A percentile compares a stretch with the other conserved stretches of the same genome.
Conservation (phyloP, 2,797 vertebrate species). For the Eleutherodactylus coqui region DNA sequence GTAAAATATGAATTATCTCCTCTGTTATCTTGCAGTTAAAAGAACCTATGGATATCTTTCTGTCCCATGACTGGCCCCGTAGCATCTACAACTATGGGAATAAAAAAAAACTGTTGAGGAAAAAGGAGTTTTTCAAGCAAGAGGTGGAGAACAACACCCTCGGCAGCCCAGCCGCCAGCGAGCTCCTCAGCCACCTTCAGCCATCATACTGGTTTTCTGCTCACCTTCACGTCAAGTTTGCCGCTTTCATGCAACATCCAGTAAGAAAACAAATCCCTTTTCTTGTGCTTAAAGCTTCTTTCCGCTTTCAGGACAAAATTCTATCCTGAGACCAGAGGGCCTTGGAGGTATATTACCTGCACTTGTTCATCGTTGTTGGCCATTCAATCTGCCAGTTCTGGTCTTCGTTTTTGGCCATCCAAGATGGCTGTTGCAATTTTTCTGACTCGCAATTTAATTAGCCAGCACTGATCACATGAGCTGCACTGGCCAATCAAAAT, state of each 20-base stretch:
- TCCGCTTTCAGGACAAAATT: too few species aligned
- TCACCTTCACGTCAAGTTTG: constrained; percentile 97
- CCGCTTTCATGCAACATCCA: constrained; percentile 91
- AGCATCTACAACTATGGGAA: constrained; percentile 93
- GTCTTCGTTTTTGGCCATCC: too few species aligned
- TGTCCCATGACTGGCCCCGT: constrained; percentile 97
- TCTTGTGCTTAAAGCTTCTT: neutral
- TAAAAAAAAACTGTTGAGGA: constrained; percentile 86
- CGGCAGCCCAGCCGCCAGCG: constrained; percentile 91
- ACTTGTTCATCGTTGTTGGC: too few species aligned
- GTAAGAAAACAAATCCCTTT: constrained; percentile 71
- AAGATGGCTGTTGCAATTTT: too few species aligned
- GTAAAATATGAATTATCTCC: too few species aligned
- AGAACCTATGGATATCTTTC: constrained; percentile 90
- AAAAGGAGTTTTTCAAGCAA: constrained; percentile 91
- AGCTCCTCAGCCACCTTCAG: constrained; percentile 89
- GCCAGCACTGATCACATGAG: too few species aligned
- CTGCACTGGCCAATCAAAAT: too few species aligned
- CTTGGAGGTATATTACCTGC: too few species aligned
- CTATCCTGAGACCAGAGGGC: too few species aligned
- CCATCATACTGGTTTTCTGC: constrained; percentile 97
- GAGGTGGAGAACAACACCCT: constrained; percentile 91
- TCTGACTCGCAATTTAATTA: too few species aligned
- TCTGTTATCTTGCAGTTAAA: constrained; percentile 77
- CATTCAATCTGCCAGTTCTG: too few species aligned